Conservation (phyloP, 2,797 vertebrate genomes). For the Carduelis carduelis region DNA sequence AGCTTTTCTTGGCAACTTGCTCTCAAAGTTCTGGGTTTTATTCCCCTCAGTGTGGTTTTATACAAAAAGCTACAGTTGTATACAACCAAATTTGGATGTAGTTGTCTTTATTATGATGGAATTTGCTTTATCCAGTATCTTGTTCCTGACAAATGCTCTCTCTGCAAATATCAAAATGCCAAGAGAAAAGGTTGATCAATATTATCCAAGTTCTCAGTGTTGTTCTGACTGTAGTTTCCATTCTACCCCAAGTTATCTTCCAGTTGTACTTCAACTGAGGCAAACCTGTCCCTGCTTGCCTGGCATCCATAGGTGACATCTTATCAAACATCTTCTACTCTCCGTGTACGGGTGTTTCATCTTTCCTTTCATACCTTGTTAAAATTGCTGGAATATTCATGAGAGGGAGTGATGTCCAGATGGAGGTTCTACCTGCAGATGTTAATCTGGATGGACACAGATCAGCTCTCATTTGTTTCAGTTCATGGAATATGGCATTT, state of each 20-base stretch:
- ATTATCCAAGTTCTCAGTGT: background rate
- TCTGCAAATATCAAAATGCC: background rate
- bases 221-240: background rate
- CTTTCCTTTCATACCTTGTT: constrained; percentile 65
- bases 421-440: constrained; percentile 88
- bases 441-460: constrained; percentile 88
- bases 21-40: background rate
- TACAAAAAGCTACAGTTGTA: background rate
- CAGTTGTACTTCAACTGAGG: background rate
- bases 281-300: constrained; percentile 26
- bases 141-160: background rate
- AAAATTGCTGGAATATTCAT: constrained; percentile 78
- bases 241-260: background rate
- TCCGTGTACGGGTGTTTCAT: constrained; percentile 23
- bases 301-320: constrained; percentile 37
- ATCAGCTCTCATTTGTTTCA: constrained; percentile 88
- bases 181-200: background rate
- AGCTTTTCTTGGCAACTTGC: background rate
- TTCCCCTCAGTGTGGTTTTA: background rate
- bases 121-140: background rate
- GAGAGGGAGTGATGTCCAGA: constrained; percentile 81
- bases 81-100: background rate
- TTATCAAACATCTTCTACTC: constrained; percentile 23
- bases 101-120: background rate
- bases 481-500: constrained; percentile 64